A percentile compares a stretch with the other conserved stretches of the same genome.
Conservation (phyloP, 1,140 invertebrate genomes). For the Whitmania pigra region DNA sequence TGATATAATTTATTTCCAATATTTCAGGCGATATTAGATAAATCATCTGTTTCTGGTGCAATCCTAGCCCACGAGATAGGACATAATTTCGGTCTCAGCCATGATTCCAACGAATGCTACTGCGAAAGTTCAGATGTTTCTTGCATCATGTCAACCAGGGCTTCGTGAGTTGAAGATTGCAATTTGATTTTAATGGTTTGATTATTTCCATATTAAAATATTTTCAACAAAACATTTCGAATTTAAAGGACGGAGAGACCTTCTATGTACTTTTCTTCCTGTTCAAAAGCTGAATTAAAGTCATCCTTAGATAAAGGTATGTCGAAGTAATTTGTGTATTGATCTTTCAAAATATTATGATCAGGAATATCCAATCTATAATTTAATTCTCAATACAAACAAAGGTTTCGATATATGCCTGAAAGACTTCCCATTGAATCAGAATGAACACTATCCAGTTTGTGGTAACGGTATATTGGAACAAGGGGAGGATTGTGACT, state of each 20-base stretch:
- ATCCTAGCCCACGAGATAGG: constrained; percentile 97
- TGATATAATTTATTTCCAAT: not conserved
- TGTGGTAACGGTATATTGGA: constrained; percentile 90
- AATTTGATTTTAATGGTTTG: not conserved
- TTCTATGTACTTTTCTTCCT: constrained; percentile 38
- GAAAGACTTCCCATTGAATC: constrained; percentile 51
- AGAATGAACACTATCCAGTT: constrained; percentile 69
- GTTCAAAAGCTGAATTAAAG: too few species aligned
- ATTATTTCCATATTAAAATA: too few species aligned
- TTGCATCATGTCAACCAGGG: constrained; percentile 92
- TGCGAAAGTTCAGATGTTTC: constrained; percentile 63
- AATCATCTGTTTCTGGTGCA: constrained; percentile 73
- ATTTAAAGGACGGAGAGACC: not conserved
- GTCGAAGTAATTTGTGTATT: too few species aligned
- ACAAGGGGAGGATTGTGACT: constrained; percentile 79
- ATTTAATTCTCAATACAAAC: constrained; percentile 54
- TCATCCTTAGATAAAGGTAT: too few species aligned
- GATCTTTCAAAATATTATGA: too few species aligned
- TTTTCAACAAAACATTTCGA: not conserved
- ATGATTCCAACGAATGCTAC: constrained; percentile 58
- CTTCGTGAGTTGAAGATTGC: constrained; percentile 48
- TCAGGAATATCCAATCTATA: too few species aligned
- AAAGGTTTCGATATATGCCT: constrained; percentile 97
- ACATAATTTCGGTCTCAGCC: constrained; percentile 97
- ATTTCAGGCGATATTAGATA: not conserved